Conservation (phyloP, 2,888 invertebrate species). For the Limenitis camilla region DNA sequence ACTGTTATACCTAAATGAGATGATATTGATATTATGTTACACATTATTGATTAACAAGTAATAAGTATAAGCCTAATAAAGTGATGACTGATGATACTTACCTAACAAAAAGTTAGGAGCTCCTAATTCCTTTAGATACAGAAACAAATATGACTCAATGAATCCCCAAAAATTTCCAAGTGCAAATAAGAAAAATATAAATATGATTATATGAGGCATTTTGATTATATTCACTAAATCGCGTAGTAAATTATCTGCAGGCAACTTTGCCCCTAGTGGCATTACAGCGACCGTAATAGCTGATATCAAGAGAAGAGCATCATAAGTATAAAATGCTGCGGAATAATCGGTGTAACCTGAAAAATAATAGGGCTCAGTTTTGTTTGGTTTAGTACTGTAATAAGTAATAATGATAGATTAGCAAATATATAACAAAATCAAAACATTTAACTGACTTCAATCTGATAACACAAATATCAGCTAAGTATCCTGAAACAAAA, state of each 20-base stretch:
- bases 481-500: not conserved
- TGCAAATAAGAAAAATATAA: constrained; percentile 86
- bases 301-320: constrained; percentile 81
- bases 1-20: constrained; percentile 80
- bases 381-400: no score
- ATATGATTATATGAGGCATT: constrained; percentile 85
- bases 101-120: constrained; percentile 88
- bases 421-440: no score
- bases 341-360: constrained; percentile 88
- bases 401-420: no score
- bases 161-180: constrained; percentile 92
- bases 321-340: constrained; percentile 90
- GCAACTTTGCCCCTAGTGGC: constrained; percentile 85
- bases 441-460: no score
- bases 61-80: no score
- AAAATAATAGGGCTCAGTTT: no score
- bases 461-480: no score
- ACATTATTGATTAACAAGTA: constrained; percentile 2
- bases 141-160: constrained; percentile 90
- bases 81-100: constrained; percentile 42
- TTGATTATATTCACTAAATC: constrained; percentile 84
- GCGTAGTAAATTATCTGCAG: constrained; percentile 84
- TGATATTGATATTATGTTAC: not conserved
- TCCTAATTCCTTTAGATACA: constrained; percentile 88
- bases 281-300: constrained; percentile 83